Percentiles rank a stretch among this genome's conserved stretches.
Conservation (phyloP, 2,113 vertebrate genomes). For the Reinhardtius hippoglossoides region DNA sequence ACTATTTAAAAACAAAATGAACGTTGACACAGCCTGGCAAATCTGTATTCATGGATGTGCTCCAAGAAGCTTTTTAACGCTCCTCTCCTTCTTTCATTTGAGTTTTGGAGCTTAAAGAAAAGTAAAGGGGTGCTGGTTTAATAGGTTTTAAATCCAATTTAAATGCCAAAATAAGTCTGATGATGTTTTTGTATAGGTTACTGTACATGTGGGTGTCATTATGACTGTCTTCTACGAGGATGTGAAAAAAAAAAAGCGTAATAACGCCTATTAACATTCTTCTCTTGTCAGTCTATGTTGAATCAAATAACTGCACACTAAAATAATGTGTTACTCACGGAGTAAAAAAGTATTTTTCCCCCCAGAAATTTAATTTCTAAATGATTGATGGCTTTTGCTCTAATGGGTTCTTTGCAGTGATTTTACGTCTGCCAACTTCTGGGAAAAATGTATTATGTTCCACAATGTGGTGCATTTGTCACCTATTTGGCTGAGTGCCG, state of each 20-base stretch:
- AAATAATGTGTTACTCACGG: neutral
- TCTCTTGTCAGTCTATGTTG: neutral
- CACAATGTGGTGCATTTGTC: neutral
- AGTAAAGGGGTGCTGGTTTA: neutral
- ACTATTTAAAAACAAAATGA: constrained; percentile 35
- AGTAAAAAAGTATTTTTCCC: neutral
- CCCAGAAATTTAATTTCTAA: neutral
- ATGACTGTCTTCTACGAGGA: neutral
- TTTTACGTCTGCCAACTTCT: neutral
- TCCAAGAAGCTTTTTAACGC: constrained; percentile 12
- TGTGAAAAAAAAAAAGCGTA: neutral
- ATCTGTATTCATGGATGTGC: constrained; percentile 41
- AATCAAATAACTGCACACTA: neutral
- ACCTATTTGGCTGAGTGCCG: constrained; percentile 2
- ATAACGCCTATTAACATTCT: neutral
- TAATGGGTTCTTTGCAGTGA: neutral
- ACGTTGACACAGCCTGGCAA: constrained; percentile 37
- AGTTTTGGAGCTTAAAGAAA: constrained; percentile 12
- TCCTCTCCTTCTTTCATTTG: neutral
- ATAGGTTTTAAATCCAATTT: neutral
- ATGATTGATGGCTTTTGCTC: constrained; percentile 2
- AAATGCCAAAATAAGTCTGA: neutral
- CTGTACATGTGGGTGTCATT: too few species aligned
- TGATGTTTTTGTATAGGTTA: neutral
- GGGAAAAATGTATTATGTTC: neutral